Base-by-base conservation (phyloP, 2,797 vertebrate genomes). In the Bothrops alternatus region DNA sequence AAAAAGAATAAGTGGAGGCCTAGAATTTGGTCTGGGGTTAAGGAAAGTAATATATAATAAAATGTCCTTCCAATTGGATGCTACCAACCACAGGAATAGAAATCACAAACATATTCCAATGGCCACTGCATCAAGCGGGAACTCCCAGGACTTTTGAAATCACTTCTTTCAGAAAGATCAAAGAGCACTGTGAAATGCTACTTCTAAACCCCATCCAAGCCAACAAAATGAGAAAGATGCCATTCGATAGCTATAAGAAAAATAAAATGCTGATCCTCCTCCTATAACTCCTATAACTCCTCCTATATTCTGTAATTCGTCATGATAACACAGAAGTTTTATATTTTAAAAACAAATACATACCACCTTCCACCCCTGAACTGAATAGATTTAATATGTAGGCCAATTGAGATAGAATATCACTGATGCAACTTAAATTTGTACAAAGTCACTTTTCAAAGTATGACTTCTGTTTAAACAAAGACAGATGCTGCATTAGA, bases 401-500 rank as follows among this genome's bases (percentile, higher is more conserved):
- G 91, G 93, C 61, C 73, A 61, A 63, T 5, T 89, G 57, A 20
- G 56, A 32, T 85, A 26, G 23, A 87, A 90, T 88, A 93, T 60
- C 78, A 12, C n/a, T 93, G 16, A 32, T 90, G 82, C 47, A 69
- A 91, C 23, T 87, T 90, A 92, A 78, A 92, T 28, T 88, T 90
- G 91, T 92, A 65, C 16, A 88, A 53, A 93, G 91, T 61, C 78
- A 95, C 82, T 57, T 94, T 94, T 94, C 42, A 91, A 91, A 94
- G 86, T 60, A 95, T n/a, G 65, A 65, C 37, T 94, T 13, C 55
- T 56, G 89, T 96, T 96, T 95, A 93, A 93, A 57, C 55, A 91
- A 90, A 96, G 90, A 94, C 78, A 95, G 93, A 55, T 87, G 53
- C 58, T 89, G 50, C 86, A 95, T 96, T 93, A 96, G 90, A 95